Conservation (phyloP, 2,797 vertebrate species). For the Falco concolor region DNA sequence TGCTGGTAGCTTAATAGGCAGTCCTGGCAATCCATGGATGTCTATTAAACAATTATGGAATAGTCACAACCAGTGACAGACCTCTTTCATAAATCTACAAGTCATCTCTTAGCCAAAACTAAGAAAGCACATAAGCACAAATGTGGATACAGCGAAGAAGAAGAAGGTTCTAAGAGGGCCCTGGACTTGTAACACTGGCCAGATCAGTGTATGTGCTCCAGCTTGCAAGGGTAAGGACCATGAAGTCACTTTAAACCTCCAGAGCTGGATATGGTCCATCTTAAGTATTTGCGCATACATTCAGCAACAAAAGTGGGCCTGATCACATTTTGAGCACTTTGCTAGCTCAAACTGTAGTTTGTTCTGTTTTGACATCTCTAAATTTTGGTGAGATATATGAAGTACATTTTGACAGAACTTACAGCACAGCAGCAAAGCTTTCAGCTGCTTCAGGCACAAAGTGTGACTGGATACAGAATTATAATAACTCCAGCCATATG, state of each 20-base stretch:
- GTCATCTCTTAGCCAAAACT: not conserved
- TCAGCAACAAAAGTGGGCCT: not conserved
- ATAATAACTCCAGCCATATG: not conserved
- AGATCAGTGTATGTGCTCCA: fast-evolving
- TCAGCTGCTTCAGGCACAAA: not conserved
- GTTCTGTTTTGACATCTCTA: not conserved
- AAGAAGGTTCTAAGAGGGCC: not conserved
- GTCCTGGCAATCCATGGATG: not conserved
- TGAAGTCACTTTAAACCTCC: not conserved
- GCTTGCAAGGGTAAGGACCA: not conserved
- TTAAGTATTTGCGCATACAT: not conserved
- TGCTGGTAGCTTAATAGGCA: not conserved
- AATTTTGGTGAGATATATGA: not conserved
- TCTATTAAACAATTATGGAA: not conserved
- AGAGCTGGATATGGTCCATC: not conserved
- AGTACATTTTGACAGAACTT: not conserved
- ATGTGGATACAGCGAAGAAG: not conserved
- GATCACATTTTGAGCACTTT: not conserved
- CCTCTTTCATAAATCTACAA: not conserved
- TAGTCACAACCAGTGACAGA: not conserved
- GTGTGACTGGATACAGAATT: not conserved
- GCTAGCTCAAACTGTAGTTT: not conserved
- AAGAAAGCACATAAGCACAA: not conserved
- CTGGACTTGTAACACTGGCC: not conserved
- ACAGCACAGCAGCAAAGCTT: not conserved